Base-by-base conservation (phyloP, 2,797 vertebrate genomes). In the Hapalemur alaotrensis region DNA sequence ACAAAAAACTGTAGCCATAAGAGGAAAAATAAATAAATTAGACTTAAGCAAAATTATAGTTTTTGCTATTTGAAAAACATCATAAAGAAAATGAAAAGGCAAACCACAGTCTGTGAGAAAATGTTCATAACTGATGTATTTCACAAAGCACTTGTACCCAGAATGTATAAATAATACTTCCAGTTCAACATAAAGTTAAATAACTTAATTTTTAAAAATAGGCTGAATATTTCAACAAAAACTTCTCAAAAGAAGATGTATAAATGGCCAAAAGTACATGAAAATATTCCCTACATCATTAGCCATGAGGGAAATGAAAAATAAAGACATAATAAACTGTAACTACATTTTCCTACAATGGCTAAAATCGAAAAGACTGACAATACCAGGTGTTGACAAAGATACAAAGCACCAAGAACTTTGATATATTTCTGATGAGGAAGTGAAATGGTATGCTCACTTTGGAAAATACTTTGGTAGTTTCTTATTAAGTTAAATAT, bases 211-310 rank as follows among this genome's bases (percentile, higher is more conserved):
- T 67, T 79, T 35, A 78, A 50, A 88, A 83, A 85, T 48, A 14
- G 5, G n/a, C 18, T 28, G 54, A 76, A 87, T 92, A 95, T 75
- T 89, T 93, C 86, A 89, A 57, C 18, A 92, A 46, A 89, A 96
- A 38, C 10, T 94, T 85, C 73, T 95, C 43, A 85, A 81, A 96
- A 90, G 7, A n/a, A 72, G 48, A 86, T n/a, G 11, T 4, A 65
- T 4, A 81, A 65, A 89, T 73, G n/a, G 11, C 13, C 13, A 73
- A 93, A 88, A 81, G 22, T 23, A 82, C 13, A 82, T 57, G 35
- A 91, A 95, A 93, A 87, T n/a, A 89, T 35, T 90, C 67, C 22
- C 69, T 41, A 57, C 5, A 46, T 85, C 81, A 52, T 52, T 79
- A 91, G 32, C 15, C 59, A 70, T 52, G 23, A 95, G 43, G 4